These are phyloP conservation scores for Phoxinus dragarum DNA, from an alignment of 2,797 vertebrate species.

Conservation along the genomic window DNA sequence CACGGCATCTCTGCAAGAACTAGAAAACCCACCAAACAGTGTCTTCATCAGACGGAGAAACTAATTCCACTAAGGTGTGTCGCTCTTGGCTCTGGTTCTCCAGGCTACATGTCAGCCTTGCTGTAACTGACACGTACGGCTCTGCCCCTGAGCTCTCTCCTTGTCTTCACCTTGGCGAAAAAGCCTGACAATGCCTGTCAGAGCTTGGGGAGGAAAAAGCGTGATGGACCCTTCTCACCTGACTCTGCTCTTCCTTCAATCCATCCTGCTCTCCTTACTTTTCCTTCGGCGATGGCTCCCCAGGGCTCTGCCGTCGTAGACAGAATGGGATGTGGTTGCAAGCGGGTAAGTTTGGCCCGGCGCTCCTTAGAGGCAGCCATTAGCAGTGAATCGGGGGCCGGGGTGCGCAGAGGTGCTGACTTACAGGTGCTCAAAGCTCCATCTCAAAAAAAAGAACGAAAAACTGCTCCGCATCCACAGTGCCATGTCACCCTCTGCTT, in stretches of 20 bases:
- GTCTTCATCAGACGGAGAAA: neutral
- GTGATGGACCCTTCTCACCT: conserved; percentile 25
- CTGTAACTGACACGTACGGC: conserved; percentile 20
- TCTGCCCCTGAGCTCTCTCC: conserved; percentile 31
- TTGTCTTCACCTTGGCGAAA: conserved; percentile 54
- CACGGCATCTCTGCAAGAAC: neutral
- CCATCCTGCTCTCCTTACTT: conserved; percentile 12
- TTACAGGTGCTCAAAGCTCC: conserved; percentile 36
- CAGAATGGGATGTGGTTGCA: conserved; percentile 35
- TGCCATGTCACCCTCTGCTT: conserved; percentile 19
- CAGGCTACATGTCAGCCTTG: conserved; percentile 37
- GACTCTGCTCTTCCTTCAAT: neutral
- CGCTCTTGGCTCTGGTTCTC: neutral
- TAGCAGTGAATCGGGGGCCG: conserved; percentile 39
- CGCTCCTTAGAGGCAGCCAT: conserved; percentile 47
- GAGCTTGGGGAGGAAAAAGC: neutral
- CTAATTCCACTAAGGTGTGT: conserved; percentile 6
- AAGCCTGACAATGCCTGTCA: conserved; percentile 38
- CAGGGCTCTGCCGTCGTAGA: conserved; percentile 19
- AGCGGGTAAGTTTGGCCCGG: conserved; percentile 13
- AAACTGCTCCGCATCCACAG: conserved; percentile 20
- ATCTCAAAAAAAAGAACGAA: neutral
- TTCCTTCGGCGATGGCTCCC: conserved; percentile 36
- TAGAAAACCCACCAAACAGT: neutral
- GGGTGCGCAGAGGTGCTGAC: conserved; percentile 47